phyloP scores from a whole-genome alignment of 1,140 invertebrate genomes.

The Mesaphorura yosii region DNA sequence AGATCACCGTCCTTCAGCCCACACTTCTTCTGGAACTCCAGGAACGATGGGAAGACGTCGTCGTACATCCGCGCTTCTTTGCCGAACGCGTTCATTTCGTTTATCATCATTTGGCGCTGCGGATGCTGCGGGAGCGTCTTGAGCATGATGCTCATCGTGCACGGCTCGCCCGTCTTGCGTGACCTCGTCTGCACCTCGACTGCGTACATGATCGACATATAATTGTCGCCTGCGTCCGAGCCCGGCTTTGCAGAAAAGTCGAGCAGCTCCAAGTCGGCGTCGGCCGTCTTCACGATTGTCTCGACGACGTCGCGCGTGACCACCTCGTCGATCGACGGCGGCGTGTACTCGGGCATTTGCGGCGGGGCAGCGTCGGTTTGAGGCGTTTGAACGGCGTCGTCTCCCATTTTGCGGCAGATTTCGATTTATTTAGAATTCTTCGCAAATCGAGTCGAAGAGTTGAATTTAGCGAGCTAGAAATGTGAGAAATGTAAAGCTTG shows the following conservation, averaged over 20 bases:
- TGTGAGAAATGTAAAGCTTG: too few relatives aligned
- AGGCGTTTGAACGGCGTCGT: too few relatives aligned
- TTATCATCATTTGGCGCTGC: slow-evolving; percentile 6
- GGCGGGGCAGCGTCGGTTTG: too few relatives aligned
- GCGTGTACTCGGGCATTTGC: not conserved
- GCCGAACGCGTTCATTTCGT: slow-evolving; percentile 7
- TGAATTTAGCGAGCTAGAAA: too few relatives aligned
- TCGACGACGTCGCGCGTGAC: slow-evolving; percentile 19
- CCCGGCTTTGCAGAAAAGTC: slow-evolving; percentile 35
- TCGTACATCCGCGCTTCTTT: slow-evolving; percentile 18
- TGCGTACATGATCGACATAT: slow-evolving; percentile 39
- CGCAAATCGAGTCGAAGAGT: too few relatives aligned
- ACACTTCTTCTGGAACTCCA: slow-evolving; percentile 9
- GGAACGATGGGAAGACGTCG: not conserved
- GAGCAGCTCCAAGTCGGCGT: slow-evolving; percentile 32
- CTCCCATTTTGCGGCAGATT: too few relatives aligned
- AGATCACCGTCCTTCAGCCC: slow-evolving; percentile 1
- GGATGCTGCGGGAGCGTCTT: slow-evolving; percentile 15
- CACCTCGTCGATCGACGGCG: slow-evolving; percentile 20
- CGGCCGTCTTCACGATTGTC: slow-evolving; percentile 14
- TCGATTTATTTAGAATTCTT: too few relatives aligned
- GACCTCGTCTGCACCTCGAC: slow-evolving; percentile 25
- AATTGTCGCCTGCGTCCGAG: slow-evolving; percentile 41
- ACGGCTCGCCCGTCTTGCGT: slow-evolving; percentile 1
- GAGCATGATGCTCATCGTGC: slow-evolving; percentile 9